These are phyloP conservation scores for Phragmatobia fuliginosa DNA, from an alignment of 2,888 invertebrate species.

Conservation along the genomic window DNA sequence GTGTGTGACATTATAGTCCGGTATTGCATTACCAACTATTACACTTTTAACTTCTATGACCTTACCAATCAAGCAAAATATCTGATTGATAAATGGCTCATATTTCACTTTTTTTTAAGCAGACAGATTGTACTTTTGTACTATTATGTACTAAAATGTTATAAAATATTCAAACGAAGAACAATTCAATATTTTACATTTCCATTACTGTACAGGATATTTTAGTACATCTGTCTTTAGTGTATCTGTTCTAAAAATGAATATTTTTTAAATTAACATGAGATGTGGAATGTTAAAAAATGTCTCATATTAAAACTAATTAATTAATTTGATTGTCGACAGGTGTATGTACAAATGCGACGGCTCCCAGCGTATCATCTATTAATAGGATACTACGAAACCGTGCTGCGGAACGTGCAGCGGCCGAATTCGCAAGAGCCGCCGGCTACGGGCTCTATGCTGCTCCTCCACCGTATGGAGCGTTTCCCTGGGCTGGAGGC, in stretches of 20 bases:
- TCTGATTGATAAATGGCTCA: not conserved
- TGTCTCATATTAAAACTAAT: conserved; percentile 1
- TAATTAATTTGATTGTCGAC: conserved; percentile 58
- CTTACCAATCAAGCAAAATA: not conserved
- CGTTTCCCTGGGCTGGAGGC: conserved; percentile 84
- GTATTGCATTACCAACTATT: not conserved
- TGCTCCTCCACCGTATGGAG: conserved; percentile 90
- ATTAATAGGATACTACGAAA: conserved; percentile 98
- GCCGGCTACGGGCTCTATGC: conserved; percentile 96
- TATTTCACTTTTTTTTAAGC: not conserved
- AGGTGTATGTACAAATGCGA: conserved; percentile 98
- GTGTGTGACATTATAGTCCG: not conserved
- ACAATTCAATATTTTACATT: too few species aligned
- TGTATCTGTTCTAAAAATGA: too few species aligned
- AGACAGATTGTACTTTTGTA: too few species aligned
- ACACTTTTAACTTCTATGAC: not conserved
- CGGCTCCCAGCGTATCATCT: conserved; percentile 98
- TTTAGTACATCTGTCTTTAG: too few species aligned
- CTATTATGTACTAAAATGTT: not conserved
- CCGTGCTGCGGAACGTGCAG: conserved; percentile 97
- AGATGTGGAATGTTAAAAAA: not conserved
- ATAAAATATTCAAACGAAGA: not conserved
- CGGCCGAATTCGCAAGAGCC: conserved; percentile 97
- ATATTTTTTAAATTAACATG: too few species aligned
- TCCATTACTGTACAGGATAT: too few species aligned